Percentiles rank a stretch among this genome's conserved stretches.
phyloP scores from a whole-genome alignment of 2,888 invertebrate genomes.

The Muscina levida region DNA sequence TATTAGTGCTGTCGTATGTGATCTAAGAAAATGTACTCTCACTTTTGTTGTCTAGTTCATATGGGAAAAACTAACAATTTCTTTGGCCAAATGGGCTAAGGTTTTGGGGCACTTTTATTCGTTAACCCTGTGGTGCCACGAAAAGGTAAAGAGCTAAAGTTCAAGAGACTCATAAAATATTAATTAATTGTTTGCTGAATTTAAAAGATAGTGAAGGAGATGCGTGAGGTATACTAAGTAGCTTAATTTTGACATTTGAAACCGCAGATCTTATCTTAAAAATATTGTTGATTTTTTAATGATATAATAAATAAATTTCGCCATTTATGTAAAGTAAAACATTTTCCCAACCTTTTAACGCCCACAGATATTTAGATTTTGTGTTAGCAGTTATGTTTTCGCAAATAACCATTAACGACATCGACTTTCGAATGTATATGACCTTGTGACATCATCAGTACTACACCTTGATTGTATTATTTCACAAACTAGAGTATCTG shows the following conservation, averaged over 20 bases:
- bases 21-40: conserved; percentile 11
- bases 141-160: neutral
- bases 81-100: neutral
- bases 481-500: neutral
- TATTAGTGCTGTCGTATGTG: neutral
- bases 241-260: no score
- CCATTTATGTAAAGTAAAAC: no score
- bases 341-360: no score
- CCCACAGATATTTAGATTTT: no score
- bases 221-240: no score
- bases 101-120: neutral
- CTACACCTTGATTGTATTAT: neutral
- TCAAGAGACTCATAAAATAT: conserved; percentile 9
- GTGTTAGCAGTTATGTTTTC: no score
- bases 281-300: no score
- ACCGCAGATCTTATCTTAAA: no score
- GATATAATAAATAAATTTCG: no score
- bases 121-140: conserved; percentile 1
- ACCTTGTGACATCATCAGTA: neutral
- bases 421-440: neutral
- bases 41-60: conserved; percentile 11
- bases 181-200: no score
- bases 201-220: no score
- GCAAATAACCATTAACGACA: no score
- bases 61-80: neutral